Evolutionary conservation across 2,113 vertebrate genomes (phyloP), one percentile per base, ranked within the genome.

Genomic region (Sorex fumeus): DNA sequence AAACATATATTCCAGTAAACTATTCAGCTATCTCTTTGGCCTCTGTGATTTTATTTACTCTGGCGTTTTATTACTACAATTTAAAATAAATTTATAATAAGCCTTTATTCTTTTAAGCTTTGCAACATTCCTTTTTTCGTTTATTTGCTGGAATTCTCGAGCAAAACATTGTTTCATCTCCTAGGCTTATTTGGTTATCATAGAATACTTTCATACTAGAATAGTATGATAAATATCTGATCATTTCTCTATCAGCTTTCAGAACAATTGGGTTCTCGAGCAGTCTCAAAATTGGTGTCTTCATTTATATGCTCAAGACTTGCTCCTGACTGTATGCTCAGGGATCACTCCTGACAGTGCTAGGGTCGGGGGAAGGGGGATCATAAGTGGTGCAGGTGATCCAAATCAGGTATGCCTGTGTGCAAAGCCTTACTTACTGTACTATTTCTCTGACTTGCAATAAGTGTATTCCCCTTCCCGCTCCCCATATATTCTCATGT

Each of bases 261-360:
- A 88, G 57, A 92, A 30, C 87, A 74, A 82, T 50, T 88, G 83
- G 36, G 79, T 78, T 32, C 30, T 23, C 19, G 72, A 53, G 50
- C 6, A 81, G n/a, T 43, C 16, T 43, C 50, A 11, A 57, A 19
- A 16, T 30, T 87, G 30, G 1, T 85, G 40, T 91, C 25, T 30
- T 76, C 18, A 53, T 53, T 53, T 53, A 16, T 53, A 53, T 53
- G 13, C 53, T 53, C 53, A 53, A 19, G 53, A 19, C 53, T 53
- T 53, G 4, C 4, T 13, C 53, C 53, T 53, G 53, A 3, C 53
- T 53, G n/a, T n/a, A n/a, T n/a, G 53, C 53, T 53, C 18, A 19
- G 9, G 53, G 13, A 53, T 53, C 53, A 19, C 53, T 53, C 13
- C 53, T 53, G 13, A 53, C 53, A 53, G 12, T 53, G 53, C 40